Evolutionary conservation across 2,113 vertebrate genomes (phyloP).

Genomic region (Toxotes chatareus): DNA sequence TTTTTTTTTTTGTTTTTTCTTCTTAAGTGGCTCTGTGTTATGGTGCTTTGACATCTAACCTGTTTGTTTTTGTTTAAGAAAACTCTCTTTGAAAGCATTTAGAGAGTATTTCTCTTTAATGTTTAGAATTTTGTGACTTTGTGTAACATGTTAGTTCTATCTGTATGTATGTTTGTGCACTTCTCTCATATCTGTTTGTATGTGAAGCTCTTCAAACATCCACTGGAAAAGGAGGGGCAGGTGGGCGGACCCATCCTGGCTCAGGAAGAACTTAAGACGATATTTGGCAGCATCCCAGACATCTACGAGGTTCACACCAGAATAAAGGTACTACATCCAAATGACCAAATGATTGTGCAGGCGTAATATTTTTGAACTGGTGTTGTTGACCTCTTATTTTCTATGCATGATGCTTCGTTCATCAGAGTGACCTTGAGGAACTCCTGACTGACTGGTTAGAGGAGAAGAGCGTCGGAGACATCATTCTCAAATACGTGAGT

Average conservation of each 20-base stretch:
- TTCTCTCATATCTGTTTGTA: not conserved
- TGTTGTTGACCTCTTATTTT: not conserved
- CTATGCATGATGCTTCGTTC: not conserved
- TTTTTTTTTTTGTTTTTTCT: too few relatives aligned
- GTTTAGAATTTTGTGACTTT: not conserved
- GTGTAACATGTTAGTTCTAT: not conserved
- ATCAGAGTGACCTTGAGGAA: conserved; percentile 94
- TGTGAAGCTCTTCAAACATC: conserved; percentile 93
- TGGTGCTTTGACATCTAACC: too few relatives aligned
- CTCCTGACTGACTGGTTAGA: conserved; percentile 96
- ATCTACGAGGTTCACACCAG: conserved; percentile 96
- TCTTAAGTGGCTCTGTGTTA: too few relatives aligned
- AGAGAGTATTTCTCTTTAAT: too few relatives aligned
- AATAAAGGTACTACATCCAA: conserved; percentile 88
- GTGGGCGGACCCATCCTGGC: conserved; percentile 97
- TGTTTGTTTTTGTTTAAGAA: too few relatives aligned
- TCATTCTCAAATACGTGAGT: conserved; percentile 97
- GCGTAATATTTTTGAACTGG: not conserved
- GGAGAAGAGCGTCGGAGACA: conserved; percentile 92
- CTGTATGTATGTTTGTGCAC: not conserved
- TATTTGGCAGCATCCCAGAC: conserved; percentile 98
- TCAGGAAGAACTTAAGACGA: conserved; percentile 97
- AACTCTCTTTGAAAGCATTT: too few relatives aligned
- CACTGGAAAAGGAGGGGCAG: conserved; percentile 94
- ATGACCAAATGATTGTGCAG: not conserved